Evolutionary conservation across 2,888 invertebrate genomes (phyloP), one percentile per base, ranked within the genome.

Genomic region (Melieria crassipennis): DNA sequence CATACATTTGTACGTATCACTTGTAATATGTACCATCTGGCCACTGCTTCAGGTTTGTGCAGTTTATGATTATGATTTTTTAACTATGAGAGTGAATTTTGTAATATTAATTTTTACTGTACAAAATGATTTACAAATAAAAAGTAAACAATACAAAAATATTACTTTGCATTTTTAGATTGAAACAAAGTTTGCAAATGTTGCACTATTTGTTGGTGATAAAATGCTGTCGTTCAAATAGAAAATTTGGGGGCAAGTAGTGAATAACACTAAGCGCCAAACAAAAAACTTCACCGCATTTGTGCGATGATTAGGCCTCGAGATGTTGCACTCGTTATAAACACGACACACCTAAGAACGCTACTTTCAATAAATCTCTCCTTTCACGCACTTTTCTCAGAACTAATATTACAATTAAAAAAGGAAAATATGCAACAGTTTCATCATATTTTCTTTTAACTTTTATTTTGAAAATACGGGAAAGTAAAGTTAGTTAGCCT

Each of bases 91-190:
- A 65, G 13, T 60, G 50, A 60, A 58, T 62, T 70, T 70, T 65
- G 50, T 65, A 70, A 70, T 42, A 50, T 64, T 70, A 70, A 55
- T 52, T 1, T 61, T 70, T 65, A 65, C 52, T 65, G 70, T 70
- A 65, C 65, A 70, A 70, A 65, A 70, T 61, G 58, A 16, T 65
- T 45, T 45, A 70, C 52, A 70, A 4, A 55, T 55, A 70, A 56
- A 58, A 43, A 64, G 46, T 4, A 16, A 58, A 67, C 43, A 69
- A 45, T 68, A 50, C 55, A 66, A 30, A 47, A 63, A 46, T n/a
- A 57, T 58, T 46, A 1, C 30, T 30, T 30, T 30, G 30, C 30
- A 30, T 1, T 30, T 30, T 1, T 30, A 30, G 30, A 30, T 30
- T 30, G 30, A 30, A 30, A 30, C 4, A 52, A 9, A 11, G 13